Evolutionary conservation across 2,888 invertebrate genomes (phyloP).

Genomic region (Pterostichus madidus): DNA sequence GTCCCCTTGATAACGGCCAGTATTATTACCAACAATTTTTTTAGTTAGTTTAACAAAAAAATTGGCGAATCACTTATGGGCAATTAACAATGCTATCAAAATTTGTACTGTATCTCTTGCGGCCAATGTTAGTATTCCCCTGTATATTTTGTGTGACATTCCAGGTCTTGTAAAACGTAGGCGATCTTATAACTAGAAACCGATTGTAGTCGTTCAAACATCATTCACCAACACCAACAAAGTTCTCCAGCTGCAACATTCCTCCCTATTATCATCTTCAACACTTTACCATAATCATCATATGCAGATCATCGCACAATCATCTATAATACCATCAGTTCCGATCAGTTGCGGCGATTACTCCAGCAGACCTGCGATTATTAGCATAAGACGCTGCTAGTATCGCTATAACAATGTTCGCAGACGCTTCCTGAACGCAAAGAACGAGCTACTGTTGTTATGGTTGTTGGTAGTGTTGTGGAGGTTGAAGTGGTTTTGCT

Average conservation of each 20-base stretch:
- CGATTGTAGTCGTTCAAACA: no score
- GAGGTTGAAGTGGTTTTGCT: background rate
- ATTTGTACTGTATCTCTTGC: no score
- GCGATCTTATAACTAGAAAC: no score
- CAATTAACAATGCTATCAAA: no score
- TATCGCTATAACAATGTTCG: constrained; percentile 31
- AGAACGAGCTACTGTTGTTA: constrained; percentile 27
- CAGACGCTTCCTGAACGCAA: constrained; percentile 19
- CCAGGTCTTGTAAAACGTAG: no score
- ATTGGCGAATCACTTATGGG: no score
- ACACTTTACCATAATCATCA: constrained; percentile 49
- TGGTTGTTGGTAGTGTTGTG: background rate
- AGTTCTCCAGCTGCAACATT: background rate
- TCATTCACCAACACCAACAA: no score
- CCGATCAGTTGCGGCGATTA: constrained; percentile 16
- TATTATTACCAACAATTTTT: no score
- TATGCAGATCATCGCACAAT: constrained; percentile 2
- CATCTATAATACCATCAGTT: constrained; percentile 13
- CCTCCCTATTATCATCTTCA: constrained; percentile 35
- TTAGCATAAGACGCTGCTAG: constrained; percentile 14
- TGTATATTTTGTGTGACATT: no score
- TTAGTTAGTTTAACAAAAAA: no score
- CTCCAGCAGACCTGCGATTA: background rate
- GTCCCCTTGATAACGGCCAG: no score
- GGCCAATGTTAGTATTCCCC: no score